These are phyloP conservation scores for Rhipidura dahli DNA, from an alignment of 2,113 vertebrate genomes.

Conservation along the genomic window DNA sequence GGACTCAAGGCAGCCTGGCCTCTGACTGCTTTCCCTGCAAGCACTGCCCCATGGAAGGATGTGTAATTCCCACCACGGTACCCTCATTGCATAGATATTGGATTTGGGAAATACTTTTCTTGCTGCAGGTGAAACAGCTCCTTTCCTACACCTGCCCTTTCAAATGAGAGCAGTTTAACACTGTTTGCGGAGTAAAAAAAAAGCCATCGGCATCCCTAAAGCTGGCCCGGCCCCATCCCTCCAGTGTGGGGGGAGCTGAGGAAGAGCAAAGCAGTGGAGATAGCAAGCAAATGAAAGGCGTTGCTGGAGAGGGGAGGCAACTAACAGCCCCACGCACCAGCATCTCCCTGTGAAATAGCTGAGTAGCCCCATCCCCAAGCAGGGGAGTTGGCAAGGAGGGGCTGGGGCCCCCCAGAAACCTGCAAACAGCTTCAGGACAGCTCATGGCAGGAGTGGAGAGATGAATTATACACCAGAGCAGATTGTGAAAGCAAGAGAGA, in stretches of 20 bases:
- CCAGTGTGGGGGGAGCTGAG: rapidly evolving
- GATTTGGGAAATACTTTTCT: not conserved
- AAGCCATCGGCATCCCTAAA: not conserved
- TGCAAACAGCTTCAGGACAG: not conserved
- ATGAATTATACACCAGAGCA: not conserved
- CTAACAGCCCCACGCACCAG: constrained; percentile 46
- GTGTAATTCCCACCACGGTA: not conserved
- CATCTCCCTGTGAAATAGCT: constrained; percentile 49
- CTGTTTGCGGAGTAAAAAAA: not conserved
- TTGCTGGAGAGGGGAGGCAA: not conserved
- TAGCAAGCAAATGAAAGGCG: not conserved
- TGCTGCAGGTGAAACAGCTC: not conserved
- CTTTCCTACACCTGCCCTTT: not conserved
- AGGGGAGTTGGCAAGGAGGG: not conserved
- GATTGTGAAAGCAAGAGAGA: not conserved
- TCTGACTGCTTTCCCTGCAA: not conserved
- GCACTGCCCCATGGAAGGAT: not conserved
- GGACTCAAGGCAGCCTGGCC: not conserved
- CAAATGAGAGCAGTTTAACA: not conserved
- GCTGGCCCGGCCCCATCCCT: not conserved
- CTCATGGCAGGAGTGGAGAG: not conserved
- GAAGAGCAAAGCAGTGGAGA: not conserved
- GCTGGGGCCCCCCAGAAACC: not conserved
- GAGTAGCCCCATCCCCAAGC: not conserved
- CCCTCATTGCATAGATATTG: constrained; percentile 46